Base-by-base conservation (phyloP, 1,140 invertebrate species). In the Calephelis virginiensis region DNA sequence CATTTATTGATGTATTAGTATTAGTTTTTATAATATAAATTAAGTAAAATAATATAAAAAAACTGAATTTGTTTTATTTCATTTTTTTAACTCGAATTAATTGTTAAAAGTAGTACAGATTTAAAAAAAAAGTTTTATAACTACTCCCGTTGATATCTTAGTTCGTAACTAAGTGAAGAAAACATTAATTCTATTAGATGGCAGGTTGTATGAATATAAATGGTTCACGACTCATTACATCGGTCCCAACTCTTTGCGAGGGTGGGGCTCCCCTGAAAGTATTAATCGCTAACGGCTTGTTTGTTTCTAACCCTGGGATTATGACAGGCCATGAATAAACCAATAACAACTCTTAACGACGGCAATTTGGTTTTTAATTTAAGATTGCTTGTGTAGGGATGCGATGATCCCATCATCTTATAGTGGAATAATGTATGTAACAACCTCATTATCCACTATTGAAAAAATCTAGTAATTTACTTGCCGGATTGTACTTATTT, bases 281-380 rank as follows among this genome's bases (percentile, higher is more conserved):
- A 72, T 69, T 75, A 76, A 83, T 75, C 62, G 70, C 46, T 72
- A 74, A 75, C 74, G 75, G 74, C 63, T 74, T 81, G 75, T 79
- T 76, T 76, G 72, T 71, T 73, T 56, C 63, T 61, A 67, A 53
- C 76, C 76, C 81, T 81, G 76, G 76, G 75, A 83, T 82, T 83
- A 73, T 63, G 56, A 65, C 59, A 78, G 61, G 50, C 53, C 68
- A 68, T 71, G 66, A 68, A 73, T 62, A 45, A 62, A 47, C 53
- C 61, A 47, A 62, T 62, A 62, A 62, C 61, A 62, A 62, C 14
- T 14, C 61, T 62, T 59, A 59, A 59, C 28, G 53, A 37, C 28
- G 12, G 53, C 28, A 59, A 59, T 59, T 59, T 37, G 53, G 53
- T 59, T 59, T 59, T 59, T 17, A 59, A 59, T 59, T 59, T 37